Conservation (phyloP, 2,797 vertebrate genomes). For the Propithecus perrieri region DNA sequence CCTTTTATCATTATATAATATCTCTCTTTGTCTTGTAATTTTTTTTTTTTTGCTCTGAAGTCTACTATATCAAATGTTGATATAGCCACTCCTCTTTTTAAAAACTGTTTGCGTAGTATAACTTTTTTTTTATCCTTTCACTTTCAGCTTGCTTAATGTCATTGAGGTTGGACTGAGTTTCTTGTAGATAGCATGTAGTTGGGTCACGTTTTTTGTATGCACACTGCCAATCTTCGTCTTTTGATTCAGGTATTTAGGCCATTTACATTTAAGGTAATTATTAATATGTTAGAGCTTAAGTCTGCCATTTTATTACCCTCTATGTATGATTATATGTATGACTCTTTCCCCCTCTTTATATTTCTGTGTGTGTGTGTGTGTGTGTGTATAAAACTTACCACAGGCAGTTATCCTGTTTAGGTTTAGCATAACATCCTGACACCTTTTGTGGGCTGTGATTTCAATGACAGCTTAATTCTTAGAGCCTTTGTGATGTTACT, state of each 20-base stretch:
- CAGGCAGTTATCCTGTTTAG: neutral
- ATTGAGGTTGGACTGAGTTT: neutral
- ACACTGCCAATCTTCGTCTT: neutral
- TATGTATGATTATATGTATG: neutral
- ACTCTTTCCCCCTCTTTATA: neutral
- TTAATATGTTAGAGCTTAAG: neutral
- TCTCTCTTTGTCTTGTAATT: neutral
- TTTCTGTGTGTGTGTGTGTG: neutral
- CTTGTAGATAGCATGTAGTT: neutral
- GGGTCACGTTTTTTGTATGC: neutral
- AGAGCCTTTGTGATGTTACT: neutral
- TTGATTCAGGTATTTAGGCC: neutral
- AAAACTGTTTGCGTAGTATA: neutral
- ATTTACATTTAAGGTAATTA: neutral
- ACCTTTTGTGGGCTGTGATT: neutral
- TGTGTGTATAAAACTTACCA: neutral
- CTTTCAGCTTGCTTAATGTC: neutral
- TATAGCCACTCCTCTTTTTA: neutral
- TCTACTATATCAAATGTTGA: neutral
- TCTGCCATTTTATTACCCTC: neutral
- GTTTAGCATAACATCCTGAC: neutral
- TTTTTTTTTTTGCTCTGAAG: slow-evolving; percentile 19
- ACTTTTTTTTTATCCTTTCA: neutral
- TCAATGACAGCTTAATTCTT: neutral
- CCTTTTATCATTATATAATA: neutral